Conservation (phyloP, 37 sponge, comb jelly and placozoan species). For the Cladorhizidae sp. region DNA sequence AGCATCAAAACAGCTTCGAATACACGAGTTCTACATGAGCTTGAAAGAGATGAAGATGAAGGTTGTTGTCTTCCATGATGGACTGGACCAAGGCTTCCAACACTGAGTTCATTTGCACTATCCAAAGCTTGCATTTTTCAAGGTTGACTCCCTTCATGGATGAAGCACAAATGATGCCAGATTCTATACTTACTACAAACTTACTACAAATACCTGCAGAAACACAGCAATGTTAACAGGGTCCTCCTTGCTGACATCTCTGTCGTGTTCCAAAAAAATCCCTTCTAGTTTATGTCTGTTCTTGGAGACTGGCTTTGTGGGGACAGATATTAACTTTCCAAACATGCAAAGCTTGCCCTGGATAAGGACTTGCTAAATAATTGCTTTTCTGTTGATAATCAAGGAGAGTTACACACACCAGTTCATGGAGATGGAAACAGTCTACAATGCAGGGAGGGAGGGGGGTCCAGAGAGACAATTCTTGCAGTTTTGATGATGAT, state of each 20-base stretch:
- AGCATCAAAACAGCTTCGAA: slow-evolving; percentile 32
- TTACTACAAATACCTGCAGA: slow-evolving; percentile 40
- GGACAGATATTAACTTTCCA: slow-evolving; percentile 76
- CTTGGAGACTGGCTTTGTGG: slow-evolving; percentile 67
- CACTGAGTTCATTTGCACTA: slow-evolving; percentile 27
- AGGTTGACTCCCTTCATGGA: slow-evolving; percentile 34
- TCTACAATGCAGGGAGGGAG: slow-evolving; percentile 75
- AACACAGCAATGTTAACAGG: slow-evolving; percentile 39
- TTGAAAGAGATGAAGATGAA: slow-evolving; percentile 23
- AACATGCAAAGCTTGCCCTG: slow-evolving; percentile 54
- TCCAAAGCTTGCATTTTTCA: slow-evolving; percentile 13
- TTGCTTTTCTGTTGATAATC: slow-evolving; percentile 28
- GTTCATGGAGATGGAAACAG: slow-evolving; percentile 34
- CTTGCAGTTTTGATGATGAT: slow-evolving; percentile 29
- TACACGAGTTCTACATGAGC: slow-evolving; percentile 45
- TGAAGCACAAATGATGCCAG: slow-evolving; percentile 80
- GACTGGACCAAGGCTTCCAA: slow-evolving; percentile 38
- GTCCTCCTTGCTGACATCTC: slow-evolving; percentile 78
- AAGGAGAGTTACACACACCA: neutral
- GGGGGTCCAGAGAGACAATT: slow-evolving; percentile 40
- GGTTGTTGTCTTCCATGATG: slow-evolving; percentile 76
- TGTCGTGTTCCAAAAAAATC: slow-evolving; percentile 62
- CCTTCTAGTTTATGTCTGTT: slow-evolving; percentile 64
- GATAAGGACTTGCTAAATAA: slow-evolving; percentile 25
- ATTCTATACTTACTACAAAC: slow-evolving; percentile 50